These are phyloP conservation scores for Fregetta grallaria DNA, from an alignment of 2,113 vertebrate species.

Conservation along the genomic window DNA sequence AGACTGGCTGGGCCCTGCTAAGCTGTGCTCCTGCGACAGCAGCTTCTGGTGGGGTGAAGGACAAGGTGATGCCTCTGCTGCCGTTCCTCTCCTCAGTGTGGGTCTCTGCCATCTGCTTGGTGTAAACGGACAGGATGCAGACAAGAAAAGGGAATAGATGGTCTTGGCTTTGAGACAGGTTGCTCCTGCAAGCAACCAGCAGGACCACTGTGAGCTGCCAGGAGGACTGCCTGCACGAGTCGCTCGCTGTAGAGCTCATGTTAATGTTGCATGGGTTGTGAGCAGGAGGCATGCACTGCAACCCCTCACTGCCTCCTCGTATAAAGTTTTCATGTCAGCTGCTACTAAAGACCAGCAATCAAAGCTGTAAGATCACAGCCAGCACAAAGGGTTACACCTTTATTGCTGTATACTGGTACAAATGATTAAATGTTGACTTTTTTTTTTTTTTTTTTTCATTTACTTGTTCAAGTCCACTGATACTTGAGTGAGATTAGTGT, in stretches of 20 bases:
- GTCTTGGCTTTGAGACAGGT: not conserved
- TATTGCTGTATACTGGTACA: not conserved
- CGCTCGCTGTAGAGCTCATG: accelerated
- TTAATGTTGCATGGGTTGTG: not conserved
- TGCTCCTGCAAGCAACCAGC: not conserved
- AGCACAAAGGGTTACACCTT: not conserved
- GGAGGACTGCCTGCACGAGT: not conserved
- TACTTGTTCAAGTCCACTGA: not conserved
- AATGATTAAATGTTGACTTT: not conserved
- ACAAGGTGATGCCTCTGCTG: not conserved
- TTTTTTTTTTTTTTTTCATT: not conserved
- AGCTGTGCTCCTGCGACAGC: not conserved
- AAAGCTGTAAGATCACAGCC: not conserved
- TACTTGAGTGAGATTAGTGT: not conserved
- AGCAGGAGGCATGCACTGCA: not conserved
- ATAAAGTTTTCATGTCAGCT: not conserved
- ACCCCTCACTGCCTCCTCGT: not conserved
- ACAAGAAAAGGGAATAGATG: not conserved
- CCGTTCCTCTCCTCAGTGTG: accelerated
- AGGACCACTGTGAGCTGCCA: not conserved
- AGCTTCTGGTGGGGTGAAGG: not conserved
- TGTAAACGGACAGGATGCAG: not conserved
- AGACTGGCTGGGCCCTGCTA: not conserved
- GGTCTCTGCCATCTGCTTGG: not conserved
- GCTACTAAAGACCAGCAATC: not conserved